Evolutionary conservation across 2,797 vertebrate genomes (phyloP), one percentile per base, ranked within the genome.

Genomic region (Gobio occitaniae): DNA sequence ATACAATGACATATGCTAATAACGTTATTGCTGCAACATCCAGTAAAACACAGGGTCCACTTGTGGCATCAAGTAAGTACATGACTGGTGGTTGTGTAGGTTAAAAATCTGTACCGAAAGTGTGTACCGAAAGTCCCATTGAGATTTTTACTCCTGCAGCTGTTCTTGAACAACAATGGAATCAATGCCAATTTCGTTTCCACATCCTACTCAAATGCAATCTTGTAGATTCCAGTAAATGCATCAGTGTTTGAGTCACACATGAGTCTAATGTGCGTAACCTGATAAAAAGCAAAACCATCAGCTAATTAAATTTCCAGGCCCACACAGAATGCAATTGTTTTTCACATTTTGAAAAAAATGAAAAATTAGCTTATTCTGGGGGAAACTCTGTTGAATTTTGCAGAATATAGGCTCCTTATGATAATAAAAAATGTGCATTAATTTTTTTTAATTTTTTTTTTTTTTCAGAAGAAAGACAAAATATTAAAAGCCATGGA

Each of bases 161-260:
- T 38, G 21, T 83, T 82, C 17, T 25, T 54, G 19, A 75, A 41
- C 47, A 11, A 38, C 81, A 75, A 36, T 25, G 6, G 48, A 75
- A 83, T 83, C 71, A 83, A 83, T 83, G 59, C 29, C 36, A 83
- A 66, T 54, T 76, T 44, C 0, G 4, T 83, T 83, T 66, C 71
- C 71, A 66, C 82, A 54, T 50, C 36, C 47, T 76, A 52, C 59
- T 41, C 59, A 10, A 38, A 41, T 25, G 32, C 56, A 32, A 1
- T 29, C 21, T 74, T 71, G 21, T 38, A 80, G 65, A 70, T 81
- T 81, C 79, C 79, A 56, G 66, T 70, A 81, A 81, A 81, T 44
- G 32, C 21, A n/a, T 38, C 12, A 63, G 56, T 38, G 56, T 75
- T 83, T 74, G 56, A 79, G 77, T 65, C n/a, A 32, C 41, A 36